Percentiles rank a stretch among this genome's conserved stretches.
phyloP scores from a whole-genome alignment of 2,888 invertebrate genomes.

The Drosophila paracracens region DNA sequence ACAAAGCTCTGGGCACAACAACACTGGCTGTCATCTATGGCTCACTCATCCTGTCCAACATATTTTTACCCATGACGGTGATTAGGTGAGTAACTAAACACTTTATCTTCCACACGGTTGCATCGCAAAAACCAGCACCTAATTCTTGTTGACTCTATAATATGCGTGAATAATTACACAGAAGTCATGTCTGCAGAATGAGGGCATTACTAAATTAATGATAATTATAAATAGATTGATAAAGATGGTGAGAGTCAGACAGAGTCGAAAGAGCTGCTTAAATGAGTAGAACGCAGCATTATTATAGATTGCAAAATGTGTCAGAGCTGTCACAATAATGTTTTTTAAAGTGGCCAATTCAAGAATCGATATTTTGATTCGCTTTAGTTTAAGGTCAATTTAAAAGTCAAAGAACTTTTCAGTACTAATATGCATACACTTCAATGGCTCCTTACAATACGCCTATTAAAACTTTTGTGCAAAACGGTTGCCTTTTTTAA shows the following conservation, averaged over 20 bases:
- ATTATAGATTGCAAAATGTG: background rate
- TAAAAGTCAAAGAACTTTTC: background rate
- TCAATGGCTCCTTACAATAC: background rate
- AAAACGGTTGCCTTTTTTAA: background rate
- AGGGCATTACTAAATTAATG: background rate
- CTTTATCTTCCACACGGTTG: slow-evolving; percentile 5
- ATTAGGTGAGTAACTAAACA: slow-evolving; percentile 88
- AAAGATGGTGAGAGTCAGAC: background rate
- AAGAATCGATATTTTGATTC: background rate
- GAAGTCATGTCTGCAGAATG: background rate
- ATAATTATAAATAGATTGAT: background rate
- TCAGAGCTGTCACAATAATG: background rate
- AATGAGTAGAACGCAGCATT: background rate
- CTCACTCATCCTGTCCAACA: slow-evolving; percentile 94
- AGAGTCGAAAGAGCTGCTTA: background rate
- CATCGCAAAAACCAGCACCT: background rate
- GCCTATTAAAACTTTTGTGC: background rate
- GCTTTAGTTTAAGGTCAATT: background rate
- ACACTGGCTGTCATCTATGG: slow-evolving; percentile 94
- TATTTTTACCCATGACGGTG: slow-evolving; percentile 93
- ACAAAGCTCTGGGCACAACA: slow-evolving; percentile 92
- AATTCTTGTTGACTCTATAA: background rate
- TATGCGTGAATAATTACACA: slow-evolving; percentile 11
- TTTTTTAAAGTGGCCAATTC: background rate
- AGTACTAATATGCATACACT: background rate